phyloP scores from a whole-genome alignment of 2,797 vertebrate genomes.

The Crypturellus tataupa region DNA sequence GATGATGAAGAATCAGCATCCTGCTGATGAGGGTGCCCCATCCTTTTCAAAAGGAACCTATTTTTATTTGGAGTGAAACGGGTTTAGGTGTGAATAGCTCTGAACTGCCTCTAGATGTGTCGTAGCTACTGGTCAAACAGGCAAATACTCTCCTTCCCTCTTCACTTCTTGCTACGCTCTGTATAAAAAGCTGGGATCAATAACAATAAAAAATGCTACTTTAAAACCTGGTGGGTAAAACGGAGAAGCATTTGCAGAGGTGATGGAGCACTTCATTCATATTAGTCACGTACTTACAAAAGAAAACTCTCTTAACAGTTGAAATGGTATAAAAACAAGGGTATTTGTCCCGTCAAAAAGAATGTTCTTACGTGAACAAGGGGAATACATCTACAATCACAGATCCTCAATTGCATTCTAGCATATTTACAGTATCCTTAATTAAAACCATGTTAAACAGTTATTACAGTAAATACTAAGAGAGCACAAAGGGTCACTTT shows the following conservation, averaged over 20 bases:
- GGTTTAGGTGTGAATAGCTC: constrained; percentile 30
- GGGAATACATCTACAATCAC: neutral
- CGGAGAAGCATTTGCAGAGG: neutral
- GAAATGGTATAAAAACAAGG: neutral
- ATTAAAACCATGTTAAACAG: neutral
- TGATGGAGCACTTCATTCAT: neutral
- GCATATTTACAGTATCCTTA: neutral
- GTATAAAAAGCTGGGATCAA: neutral
- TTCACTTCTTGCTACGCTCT: neutral
- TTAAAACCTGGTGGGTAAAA: neutral
- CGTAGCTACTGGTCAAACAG: neutral
- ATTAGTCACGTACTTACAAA: neutral
- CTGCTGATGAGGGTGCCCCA: neutral
- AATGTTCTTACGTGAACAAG: neutral
- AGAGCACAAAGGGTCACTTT: neutral
- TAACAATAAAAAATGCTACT: neutral
- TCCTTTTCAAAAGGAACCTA: neutral
- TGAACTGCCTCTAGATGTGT: neutral
- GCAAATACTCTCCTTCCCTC: neutral
- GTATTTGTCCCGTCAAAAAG: neutral
- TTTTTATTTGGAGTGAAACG: constrained; percentile 25
- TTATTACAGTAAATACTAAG: neutral
- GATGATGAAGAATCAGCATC: neutral
- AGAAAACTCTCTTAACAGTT: neutral
- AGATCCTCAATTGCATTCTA: neutral